Evolutionary conservation across 2,888 invertebrate species (phyloP), one percentile per base, ranked within the genome.

Genomic region (Volucella inflata): DNA sequence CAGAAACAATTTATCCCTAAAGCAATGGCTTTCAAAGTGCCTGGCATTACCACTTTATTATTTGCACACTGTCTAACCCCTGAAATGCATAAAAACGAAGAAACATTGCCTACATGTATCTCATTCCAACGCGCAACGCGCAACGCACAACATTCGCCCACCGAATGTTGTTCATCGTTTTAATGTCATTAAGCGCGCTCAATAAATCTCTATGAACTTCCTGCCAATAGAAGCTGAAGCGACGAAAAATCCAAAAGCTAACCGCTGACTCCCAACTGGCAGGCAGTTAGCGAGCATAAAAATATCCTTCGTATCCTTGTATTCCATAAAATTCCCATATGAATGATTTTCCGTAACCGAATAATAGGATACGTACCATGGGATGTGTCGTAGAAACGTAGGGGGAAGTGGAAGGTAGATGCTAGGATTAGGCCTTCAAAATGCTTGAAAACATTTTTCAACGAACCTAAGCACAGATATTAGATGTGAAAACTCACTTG

Each of bases 401-500:
- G 30, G 30, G n/a, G 30, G 30, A 30, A 30, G 30, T 30, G 30
- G 30, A 30, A 30, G 30, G 30, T 6, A 30, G 30, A 30, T 30
- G 6, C 6, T 30, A 3, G 30, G 30, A 83, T 78, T 68, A 78
- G 62, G 64, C 68, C 59, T 68, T 64, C 0, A 48, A 68, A 71
- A 42, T 60, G 50, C 50, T 40, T 12, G 48, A 78, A 46, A 78
- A 64, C 72, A 60, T 74, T 72, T 74, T 64, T 64, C 72, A 72
- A 55, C 46, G 50, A 6, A 57, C 67, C 62, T 64, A 57, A 78
- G 72, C 67, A 68, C 38, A 64, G 78, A 68, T 70, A 74, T 70
- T 50, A 78, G 60, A 78, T 70, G 57, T 57, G 40, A 78, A 70
- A 74, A 76, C 77, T 81, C 68, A 85, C 81, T 85, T 81, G 81